Evolutionary conservation across 1,140 invertebrate genomes (phyloP), one percentile per base, ranked within the genome.

Genomic region (Megalonaias nervosa): DNA sequence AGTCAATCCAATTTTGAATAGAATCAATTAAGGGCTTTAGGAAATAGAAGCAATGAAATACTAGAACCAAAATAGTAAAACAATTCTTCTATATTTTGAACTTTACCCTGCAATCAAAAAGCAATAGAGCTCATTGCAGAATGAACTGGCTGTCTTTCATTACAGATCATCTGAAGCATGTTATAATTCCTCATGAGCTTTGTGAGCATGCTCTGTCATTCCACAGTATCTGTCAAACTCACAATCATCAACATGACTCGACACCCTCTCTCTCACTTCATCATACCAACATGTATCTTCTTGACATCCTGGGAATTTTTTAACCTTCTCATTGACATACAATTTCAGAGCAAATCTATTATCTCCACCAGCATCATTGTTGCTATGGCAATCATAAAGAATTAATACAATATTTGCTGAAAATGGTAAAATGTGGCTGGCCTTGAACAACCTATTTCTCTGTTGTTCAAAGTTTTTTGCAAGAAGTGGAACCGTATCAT

Each of bases 321-420:
- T 66, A 55, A 80, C 72, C 23, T 82, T 62, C 74, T 89, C 88
- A 80, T 89, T 89, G 12, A 89, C 82, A 66, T 84, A 80, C 55
- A 89, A n/a, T 66, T 82, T 75, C 19, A 88, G 12, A 21, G 79
- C 80, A 74, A 80, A 82, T 48, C 82, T 81, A 12, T 87, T 76
- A 23, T 73, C 57, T 38, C 21, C 57, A 16, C 75, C 74, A 26
- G 77, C 26, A 62, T 82, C 77, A 23, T 67, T 58, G n/a, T 82
- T 70, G 56, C 80, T 67, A 23, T 85, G 74, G 84, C 89, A 90
- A 48, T 89, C 82, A 80, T 94, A 96, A 65, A 95, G 91, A 75
- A 97, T 92, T 87, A 97, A 95, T 67, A 94, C 95, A 75, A 98
- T 88, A 89, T 97, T 98, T 19, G 95, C 93, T 75, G 93, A 95